Evolutionary conservation across 2,113 vertebrate species (phyloP).

Genomic region (Callorhinus ursinus): DNA sequence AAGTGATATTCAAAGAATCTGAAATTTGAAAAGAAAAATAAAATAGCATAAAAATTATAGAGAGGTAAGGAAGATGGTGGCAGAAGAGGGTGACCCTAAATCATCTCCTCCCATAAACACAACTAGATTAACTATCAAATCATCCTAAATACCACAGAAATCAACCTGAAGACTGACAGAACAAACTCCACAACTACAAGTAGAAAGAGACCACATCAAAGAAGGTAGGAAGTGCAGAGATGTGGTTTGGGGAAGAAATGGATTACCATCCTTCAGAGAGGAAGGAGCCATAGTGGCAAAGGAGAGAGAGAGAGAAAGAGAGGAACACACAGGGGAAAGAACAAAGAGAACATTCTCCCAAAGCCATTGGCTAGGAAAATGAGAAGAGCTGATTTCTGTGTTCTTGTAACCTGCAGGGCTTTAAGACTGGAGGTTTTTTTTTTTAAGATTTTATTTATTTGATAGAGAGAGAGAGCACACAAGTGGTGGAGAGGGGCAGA

Average conservation of each 20-base stretch:
- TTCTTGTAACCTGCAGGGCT: not conserved
- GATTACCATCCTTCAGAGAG: not conserved
- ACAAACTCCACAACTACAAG: not conserved
- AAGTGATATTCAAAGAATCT: not conserved
- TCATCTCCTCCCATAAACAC: not conserved
- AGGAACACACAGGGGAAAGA: not conserved
- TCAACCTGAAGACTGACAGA: not conserved
- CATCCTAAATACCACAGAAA: not conserved
- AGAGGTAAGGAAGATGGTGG: not conserved
- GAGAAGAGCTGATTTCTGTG: not conserved
- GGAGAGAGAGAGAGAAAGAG: not conserved
- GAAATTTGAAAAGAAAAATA: not conserved
- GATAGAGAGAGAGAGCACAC: too few relatives aligned
- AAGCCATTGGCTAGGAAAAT: not conserved
- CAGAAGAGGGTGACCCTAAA: not conserved
- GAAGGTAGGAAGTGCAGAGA: not conserved
- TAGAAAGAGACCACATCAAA: not conserved
- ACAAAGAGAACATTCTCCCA: not conserved
- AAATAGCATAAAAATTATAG: not conserved
- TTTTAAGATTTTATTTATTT: too few relatives aligned
- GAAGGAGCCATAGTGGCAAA: not conserved
- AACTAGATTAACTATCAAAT: not conserved
- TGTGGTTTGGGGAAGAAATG: not conserved
- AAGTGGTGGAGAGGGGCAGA: too few relatives aligned
- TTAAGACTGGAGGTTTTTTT: not conserved